Evolutionary conservation across 2,888 invertebrate genomes (phyloP).

Genomic region (Pachycephus smyrnensis): DNA sequence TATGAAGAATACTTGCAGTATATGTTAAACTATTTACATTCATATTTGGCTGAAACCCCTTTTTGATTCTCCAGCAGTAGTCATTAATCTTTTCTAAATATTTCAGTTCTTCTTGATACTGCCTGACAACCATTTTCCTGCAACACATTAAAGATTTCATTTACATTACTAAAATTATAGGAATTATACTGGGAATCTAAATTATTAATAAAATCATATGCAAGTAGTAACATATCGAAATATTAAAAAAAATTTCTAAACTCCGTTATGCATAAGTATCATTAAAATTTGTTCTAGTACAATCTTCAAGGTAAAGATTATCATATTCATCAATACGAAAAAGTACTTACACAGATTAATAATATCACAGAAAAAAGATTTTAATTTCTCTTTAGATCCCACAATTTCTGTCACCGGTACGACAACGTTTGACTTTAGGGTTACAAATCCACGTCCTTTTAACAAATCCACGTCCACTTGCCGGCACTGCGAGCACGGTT

Average conservation of each 20-base stretch:
- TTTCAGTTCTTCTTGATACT: conserved; percentile 92
- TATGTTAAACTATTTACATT: conserved; percentile 71
- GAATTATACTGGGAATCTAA: neutral
- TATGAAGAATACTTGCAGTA: neutral
- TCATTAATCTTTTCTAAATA: conserved; percentile 91
- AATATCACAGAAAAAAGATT: neutral
- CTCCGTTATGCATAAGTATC: neutral
- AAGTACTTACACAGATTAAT: neutral
- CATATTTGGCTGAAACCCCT: conserved; percentile 99
- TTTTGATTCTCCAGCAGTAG: conserved; percentile 93
- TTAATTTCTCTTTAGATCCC: neutral
- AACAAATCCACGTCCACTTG: too few relatives aligned
- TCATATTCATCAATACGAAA: neutral
- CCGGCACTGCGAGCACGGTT: too few relatives aligned
- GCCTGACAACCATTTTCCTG: conserved; percentile 84
- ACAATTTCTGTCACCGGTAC: neutral
- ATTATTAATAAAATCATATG: neutral
- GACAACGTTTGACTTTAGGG: neutral
- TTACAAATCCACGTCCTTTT: neutral
- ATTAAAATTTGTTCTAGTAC: neutral
- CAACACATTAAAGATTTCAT: neutral
- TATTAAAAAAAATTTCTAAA: neutral
- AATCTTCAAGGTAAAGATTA: neutral
- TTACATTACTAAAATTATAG: neutral
- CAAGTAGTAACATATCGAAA: neutral